phyloP scores from a whole-genome alignment of 2,113 vertebrate genomes.

The Ardeotis arabs region DNA sequence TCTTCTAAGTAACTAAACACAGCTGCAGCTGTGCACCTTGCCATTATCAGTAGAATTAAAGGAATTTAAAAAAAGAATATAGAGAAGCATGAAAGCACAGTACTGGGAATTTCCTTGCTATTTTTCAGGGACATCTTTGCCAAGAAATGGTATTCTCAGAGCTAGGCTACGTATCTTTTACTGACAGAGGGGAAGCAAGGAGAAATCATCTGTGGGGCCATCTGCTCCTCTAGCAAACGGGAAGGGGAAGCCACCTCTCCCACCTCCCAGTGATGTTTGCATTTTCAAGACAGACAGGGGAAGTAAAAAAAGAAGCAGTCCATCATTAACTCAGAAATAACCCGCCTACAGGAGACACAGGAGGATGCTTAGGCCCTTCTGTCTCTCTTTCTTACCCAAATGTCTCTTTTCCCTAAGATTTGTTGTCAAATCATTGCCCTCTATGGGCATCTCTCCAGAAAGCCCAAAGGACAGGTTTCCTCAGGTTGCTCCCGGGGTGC shows the following conservation, averaged over 20 bases:
- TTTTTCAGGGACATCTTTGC: conserved; percentile 26
- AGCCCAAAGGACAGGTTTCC: neutral
- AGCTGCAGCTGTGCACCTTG: neutral
- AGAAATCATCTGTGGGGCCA: conserved; percentile 35
- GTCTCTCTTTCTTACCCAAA: neutral
- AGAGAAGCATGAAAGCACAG: neutral
- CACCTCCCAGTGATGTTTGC: neutral
- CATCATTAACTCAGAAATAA: neutral
- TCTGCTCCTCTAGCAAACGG: neutral
- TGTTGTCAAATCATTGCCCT: neutral
- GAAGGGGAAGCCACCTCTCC: conserved; percentile 38
- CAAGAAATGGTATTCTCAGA: conserved; percentile 37
- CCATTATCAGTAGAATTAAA: neutral
- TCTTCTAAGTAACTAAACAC: neutral
- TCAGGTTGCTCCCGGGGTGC: neutral
- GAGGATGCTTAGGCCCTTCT: neutral
- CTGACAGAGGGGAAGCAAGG: conserved; percentile 37
- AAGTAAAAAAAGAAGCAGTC: conserved; percentile 4
- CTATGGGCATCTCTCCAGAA: neutral
- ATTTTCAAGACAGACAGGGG: neutral
- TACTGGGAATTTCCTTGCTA: conserved; percentile 26
- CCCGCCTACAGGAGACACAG: neutral
- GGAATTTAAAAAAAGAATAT: neutral
- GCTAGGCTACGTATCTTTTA: neutral
- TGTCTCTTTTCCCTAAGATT: neutral